phyloP scores from a whole-genome alignment of 2,113 vertebrate genomes.

The Microcebus jonahi region DNA sequence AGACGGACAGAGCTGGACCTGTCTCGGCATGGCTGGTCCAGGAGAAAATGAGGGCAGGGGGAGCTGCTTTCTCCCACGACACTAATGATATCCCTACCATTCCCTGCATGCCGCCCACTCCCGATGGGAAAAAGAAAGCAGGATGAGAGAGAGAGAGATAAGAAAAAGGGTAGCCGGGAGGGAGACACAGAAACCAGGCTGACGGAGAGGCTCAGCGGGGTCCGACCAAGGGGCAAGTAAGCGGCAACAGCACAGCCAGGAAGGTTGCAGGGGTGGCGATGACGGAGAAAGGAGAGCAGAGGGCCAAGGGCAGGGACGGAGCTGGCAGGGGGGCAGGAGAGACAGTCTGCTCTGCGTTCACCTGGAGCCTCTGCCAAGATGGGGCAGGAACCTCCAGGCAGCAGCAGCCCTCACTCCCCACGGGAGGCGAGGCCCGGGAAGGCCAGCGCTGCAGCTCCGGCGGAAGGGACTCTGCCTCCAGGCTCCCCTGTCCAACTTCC shows the following conservation, averaged over 20 bases:
- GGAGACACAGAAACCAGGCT: background rate
- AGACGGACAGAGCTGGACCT: background rate
- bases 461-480: background rate
- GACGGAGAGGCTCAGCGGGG: accelerated
- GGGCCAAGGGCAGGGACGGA: accelerated
- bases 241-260: background rate
- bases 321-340: background rate
- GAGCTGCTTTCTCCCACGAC: background rate
- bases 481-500: background rate
- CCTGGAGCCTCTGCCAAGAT: accelerated
- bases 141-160: background rate
- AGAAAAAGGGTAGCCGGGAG: background rate
- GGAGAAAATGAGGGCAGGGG: background rate
- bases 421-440: background rate
- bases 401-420: background rate
- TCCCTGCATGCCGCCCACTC: background rate
- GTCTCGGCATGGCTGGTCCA: background rate
- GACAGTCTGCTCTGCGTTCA: background rate
- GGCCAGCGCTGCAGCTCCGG: accelerated
- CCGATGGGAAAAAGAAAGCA: background rate
- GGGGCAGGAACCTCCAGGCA: too few relatives aligned
- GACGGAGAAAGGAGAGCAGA: background rate
- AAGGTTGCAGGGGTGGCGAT: background rate
- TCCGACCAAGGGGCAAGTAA: too few relatives aligned
- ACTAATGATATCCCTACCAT: background rate